These are phyloP conservation scores for Dendroctonus ponderosae DNA, from an alignment of 1,140 invertebrate species.

Conservation along the genomic window DNA sequence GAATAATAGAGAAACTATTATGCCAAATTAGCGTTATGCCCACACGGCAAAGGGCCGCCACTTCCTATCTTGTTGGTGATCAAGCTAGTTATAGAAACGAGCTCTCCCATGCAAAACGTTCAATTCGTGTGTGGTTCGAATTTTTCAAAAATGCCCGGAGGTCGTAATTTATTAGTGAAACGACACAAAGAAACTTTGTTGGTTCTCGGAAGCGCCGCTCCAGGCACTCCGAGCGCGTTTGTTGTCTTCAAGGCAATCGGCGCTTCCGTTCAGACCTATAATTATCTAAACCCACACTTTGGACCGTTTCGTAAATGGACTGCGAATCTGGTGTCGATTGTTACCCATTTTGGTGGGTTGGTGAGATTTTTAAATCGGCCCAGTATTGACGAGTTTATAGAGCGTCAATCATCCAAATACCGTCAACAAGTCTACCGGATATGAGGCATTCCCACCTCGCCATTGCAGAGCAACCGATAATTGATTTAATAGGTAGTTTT, in stretches of 20 bases:
- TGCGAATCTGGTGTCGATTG: background rate
- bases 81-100: slow-evolving; percentile 1
- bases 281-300: slow-evolving; percentile 46
- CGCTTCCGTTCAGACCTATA: slow-evolving; percentile 45
- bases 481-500: slow-evolving; percentile 20
- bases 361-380: too few relatives aligned
- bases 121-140: slow-evolving; percentile 23
- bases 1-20: too few relatives aligned
- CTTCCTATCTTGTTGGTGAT: background rate
- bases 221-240: slow-evolving; percentile 19
- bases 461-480: slow-evolving; percentile 12
- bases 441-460: slow-evolving; percentile 2
- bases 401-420: too few relatives aligned
- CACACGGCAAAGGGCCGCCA: background rate
- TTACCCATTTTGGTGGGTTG: too few relatives aligned
- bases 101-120: background rate
- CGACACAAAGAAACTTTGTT: slow-evolving; percentile 44
- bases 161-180: slow-evolving; percentile 45
- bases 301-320: slow-evolving; percentile 20
- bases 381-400: too few relatives aligned
- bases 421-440: too few relatives aligned
- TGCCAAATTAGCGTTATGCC: background rate
- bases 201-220: slow-evolving; percentile 42
- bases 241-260: slow-evolving; percentile 34
- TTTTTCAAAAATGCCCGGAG: slow-evolving; percentile 14